Conservation (phyloP, 2,888 invertebrate genomes). For the Lycia hirtaria region DNA sequence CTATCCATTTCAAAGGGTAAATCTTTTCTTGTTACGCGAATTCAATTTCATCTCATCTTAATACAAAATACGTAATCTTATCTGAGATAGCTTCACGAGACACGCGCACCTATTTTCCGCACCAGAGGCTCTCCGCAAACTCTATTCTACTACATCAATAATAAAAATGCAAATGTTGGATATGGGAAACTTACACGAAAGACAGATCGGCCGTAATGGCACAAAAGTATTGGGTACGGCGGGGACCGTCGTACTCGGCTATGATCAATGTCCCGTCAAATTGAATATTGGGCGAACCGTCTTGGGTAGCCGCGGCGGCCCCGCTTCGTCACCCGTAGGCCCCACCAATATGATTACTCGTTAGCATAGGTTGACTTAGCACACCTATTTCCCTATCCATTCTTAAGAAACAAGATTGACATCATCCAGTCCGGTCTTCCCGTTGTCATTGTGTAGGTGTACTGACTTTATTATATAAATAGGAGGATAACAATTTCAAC, state of each 20-base stretch:
- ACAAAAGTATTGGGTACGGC: constrained; percentile 55
- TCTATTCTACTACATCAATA: constrained; percentile 35
- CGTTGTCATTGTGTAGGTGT: no score
- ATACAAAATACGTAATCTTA: constrained; percentile 25
- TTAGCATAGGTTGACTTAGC: constrained; percentile 16
- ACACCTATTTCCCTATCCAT: constrained; percentile 17
- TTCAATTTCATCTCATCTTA: constrained; percentile 23
- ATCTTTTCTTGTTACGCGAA: constrained; percentile 15
- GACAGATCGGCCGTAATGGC: constrained; percentile 53
- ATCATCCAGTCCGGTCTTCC: no score
- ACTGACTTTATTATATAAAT: no score
- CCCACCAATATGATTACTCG: constrained; percentile 26
- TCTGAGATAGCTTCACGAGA: constrained; percentile 22
- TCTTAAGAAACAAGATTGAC: no score
- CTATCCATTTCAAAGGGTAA: constrained; percentile 15
- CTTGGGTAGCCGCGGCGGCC: constrained; percentile 40
- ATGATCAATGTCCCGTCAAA: constrained; percentile 76
- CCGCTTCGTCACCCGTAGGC: constrained; percentile 27
- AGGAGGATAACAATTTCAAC: no score
- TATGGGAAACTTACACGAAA: constrained; percentile 46
- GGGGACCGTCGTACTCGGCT: constrained; percentile 61
- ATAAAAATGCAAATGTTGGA: constrained; percentile 47
- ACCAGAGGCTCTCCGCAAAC: constrained; percentile 26
- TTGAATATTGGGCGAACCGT: constrained; percentile 66
- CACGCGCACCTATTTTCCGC: constrained; percentile 29